phyloP scores from a whole-genome alignment of 2,888 invertebrate species.

The Apeira syringaria region DNA sequence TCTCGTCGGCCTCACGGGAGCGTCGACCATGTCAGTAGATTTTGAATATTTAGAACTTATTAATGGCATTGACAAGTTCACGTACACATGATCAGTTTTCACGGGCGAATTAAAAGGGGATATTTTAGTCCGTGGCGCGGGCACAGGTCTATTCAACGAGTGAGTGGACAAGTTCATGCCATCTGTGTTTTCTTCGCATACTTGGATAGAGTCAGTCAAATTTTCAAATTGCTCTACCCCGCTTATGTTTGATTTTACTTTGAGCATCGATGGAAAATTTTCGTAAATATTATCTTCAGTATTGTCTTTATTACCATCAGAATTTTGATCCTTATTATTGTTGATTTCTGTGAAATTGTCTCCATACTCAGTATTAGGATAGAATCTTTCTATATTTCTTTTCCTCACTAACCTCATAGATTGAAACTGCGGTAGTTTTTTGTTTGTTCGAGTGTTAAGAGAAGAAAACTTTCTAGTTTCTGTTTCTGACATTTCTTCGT shows the following conservation, averaged over 20 bases:
- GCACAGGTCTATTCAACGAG: slow-evolving; percentile 81
- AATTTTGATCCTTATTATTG: slow-evolving; percentile 60
- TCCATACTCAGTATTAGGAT: slow-evolving; percentile 76
- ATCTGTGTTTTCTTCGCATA: slow-evolving; percentile 77
- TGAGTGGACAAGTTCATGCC: slow-evolving; percentile 61
- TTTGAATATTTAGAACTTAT: slow-evolving; percentile 57
- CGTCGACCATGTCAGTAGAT: slow-evolving; percentile 62
- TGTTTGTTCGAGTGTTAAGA: slow-evolving; percentile 64
- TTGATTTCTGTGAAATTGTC: slow-evolving; percentile 77
- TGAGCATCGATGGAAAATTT: slow-evolving; percentile 66
- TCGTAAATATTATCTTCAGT: slow-evolving; percentile 67
- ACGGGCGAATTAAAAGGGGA: slow-evolving; percentile 61
- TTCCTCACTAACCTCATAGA: slow-evolving; percentile 76
- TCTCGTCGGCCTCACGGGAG: slow-evolving; percentile 60
- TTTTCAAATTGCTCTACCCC: slow-evolving; percentile 84
- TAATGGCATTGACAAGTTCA: slow-evolving; percentile 81
- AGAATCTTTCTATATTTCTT: slow-evolving; percentile 75
- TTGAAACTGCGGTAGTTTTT: slow-evolving; percentile 67
- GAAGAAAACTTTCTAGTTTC: slow-evolving; percentile 72
- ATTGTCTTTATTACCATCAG: slow-evolving; percentile 46
- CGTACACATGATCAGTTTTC: slow-evolving; percentile 82
- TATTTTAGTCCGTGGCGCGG: slow-evolving; percentile 82
- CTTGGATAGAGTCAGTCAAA: slow-evolving; percentile 86
- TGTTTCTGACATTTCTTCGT: slow-evolving; percentile 60
- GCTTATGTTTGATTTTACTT: slow-evolving; percentile 63